Base-by-base conservation (phyloP, 2,888 invertebrate species). In the Drosophila quinaria region DNA sequence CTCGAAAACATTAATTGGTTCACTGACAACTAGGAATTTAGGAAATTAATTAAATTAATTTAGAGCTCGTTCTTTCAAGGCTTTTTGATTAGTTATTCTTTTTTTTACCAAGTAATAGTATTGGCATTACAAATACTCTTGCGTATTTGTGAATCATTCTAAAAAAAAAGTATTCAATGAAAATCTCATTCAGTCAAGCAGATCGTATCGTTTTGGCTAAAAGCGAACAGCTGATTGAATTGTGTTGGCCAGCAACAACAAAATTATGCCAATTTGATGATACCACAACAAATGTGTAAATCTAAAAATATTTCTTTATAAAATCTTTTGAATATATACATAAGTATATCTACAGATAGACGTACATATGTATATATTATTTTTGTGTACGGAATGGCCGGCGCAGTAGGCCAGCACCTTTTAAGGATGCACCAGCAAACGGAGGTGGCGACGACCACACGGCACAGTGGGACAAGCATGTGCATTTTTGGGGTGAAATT, bases 401-500 rank as follows among this genome's bases (percentile, higher is more conserved):
- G 62, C 74, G 69, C 66, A 89, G 70, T 79, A 71, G 85, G 85
- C 84, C 85, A 86, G 80, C 91, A 90, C 90, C 90, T 90, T 90
- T 91, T 91, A 91, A 90, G 91, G 90, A 91, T 90, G 88, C 90
- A 80, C 67, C 84, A 75, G 61, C 71, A 56, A 54, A 63, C 69
- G 59, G 69, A 72, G 83, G 69, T 70, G 76, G 61, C 67, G 70
- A 78, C 64, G 54, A 42, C 33, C 41, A 55, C 19, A 35, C 25
- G 15, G 31, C 25, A 76, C 76, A 65, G 76, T 76, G 76, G 79
- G 29, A 2, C 19, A 15, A 56, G 15, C 1, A 33, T 15, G 19
- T 1, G 10, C 13, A 31, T 17, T 31, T 29, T 17, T 3, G 10
- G 17, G 17, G 11, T 31, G 3, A 31, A 31, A 31, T 17, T 49